Evolutionary conservation across 2,797 vertebrate genomes (phyloP).

Genomic region (Sebastiscus tertius): DNA sequence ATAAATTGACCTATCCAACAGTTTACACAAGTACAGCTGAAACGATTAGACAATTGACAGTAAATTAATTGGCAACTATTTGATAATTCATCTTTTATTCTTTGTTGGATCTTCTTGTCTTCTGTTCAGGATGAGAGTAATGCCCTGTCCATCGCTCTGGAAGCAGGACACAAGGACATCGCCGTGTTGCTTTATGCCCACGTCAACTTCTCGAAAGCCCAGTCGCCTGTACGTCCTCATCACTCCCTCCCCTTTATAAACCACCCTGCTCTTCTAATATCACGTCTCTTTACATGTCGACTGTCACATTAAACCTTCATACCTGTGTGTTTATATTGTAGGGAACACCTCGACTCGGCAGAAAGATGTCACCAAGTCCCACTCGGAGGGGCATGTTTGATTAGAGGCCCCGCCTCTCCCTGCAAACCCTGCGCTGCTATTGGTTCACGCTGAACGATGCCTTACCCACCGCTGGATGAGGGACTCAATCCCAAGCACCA

Average conservation of each 20-base stretch:
- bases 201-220: conserved; percentile 96
- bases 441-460: conserved; percentile 75
- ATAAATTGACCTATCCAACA: too few species aligned
- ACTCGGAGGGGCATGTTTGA: conserved; percentile 90
- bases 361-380: conserved; percentile 92
- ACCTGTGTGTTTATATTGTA: conserved; percentile 57
- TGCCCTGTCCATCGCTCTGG: conserved; percentile 96
- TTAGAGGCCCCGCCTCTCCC: conserved; percentile 70
- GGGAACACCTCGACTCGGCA: conserved; percentile 94
- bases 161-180: conserved; percentile 98
- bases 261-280: neutral
- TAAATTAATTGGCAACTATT: too few species aligned
- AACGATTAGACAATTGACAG: too few species aligned
- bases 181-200: conserved; percentile 95
- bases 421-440: conserved; percentile 85
- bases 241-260: neutral
- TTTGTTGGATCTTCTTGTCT: neutral
- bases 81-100: neutral
- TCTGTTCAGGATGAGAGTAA: conserved; percentile 91
- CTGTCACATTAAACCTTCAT: neutral
- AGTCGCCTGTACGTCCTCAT: conserved; percentile 89
- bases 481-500: conserved; percentile 30
- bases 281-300: neutral
- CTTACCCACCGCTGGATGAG: conserved; percentile 58
- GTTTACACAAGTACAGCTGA: too few species aligned